Base-by-base conservation (phyloP, 2,113 vertebrate species). In the Abramis brama region DNA sequence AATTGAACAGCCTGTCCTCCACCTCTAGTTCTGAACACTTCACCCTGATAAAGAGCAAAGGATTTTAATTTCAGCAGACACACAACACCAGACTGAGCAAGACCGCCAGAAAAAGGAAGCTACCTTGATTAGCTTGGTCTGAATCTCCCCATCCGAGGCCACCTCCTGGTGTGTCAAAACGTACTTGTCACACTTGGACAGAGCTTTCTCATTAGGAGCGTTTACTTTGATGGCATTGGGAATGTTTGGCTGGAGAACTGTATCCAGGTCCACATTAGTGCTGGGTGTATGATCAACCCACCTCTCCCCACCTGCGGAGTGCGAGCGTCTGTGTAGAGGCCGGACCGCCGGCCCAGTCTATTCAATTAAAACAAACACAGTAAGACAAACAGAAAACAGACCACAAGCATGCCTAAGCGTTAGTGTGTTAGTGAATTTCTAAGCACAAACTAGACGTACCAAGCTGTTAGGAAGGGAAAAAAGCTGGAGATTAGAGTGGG, bases 81-180 rank as follows among this genome's bases (percentile, higher is more conserved):
- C 10, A 8, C 43, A n/a, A 70, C 9, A 86, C 19, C 39, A 62
- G 13, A 36, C 1, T 23, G 30, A 55, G 75, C 33, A 50, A 43
- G 39, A 80, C 15, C 6, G 21, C 47, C 2, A 30, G 25, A 77
- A 19, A 39, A 70, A 36, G 5, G 33, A 15, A 47, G 45, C 95
- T 92, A 98, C 98, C 97, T 99, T 99, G 75, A 99, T 97, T 3
- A 99, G 94, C 30, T 97, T 96, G 83, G 97, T 99, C 80, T 97
- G 95, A 86, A 99, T 96, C 94, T 99, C 98, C 6, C 98, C 97
- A 81, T 99, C 97, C 0, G 98, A 99, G 52, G 97, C 97, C 43
- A 99, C 90, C 91, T 99, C 97, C 94, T 99, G 98, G 93, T 99
- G 98, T 0, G 97, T 99, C 88, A 99, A 94, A 94, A 98, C 96